A percentile compares a stretch with the other conserved stretches of the same genome.
Evolutionary conservation across 2,797 vertebrate genomes (phyloP).

Genomic region (Chrysocyon brachyurus): DNA sequence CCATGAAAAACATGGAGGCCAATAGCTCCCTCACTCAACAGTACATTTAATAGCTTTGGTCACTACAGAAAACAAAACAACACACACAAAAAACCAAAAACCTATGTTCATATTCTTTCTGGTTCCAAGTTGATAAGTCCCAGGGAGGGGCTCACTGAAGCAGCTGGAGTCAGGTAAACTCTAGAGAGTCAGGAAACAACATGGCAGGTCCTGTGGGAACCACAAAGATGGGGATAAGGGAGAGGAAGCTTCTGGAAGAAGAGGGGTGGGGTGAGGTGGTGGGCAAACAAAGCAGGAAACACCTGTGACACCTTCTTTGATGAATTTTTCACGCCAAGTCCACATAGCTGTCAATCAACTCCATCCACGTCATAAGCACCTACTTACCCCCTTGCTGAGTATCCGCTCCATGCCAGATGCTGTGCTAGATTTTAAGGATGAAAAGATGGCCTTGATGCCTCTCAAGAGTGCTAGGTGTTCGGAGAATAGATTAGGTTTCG

Average conservation of each 20-base stretch:
- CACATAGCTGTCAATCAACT: neutral
- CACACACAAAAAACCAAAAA: neutral
- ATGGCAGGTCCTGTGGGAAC: neutral
- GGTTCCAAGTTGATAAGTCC: conserved; percentile 14
- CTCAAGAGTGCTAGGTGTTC: neutral
- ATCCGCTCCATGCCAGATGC: neutral
- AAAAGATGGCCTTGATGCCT: neutral
- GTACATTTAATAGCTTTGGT: neutral
- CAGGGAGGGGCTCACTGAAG: neutral
- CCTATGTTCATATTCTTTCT: neutral
- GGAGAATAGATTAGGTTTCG: neutral
- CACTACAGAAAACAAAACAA: neutral
- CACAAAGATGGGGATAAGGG: neutral
- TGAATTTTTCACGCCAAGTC: neutral
- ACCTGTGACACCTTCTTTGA: neutral
- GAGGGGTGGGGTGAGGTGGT: neutral
- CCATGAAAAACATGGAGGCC: neutral
- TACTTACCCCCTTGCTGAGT: neutral
- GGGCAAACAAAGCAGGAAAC: neutral
- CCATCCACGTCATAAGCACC: neutral
- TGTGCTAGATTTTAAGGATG: neutral
- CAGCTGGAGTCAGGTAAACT: neutral
- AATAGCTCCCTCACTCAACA: neutral
- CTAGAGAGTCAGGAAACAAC: neutral
- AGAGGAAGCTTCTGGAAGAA: conserved; percentile 25